Conservation (phyloP, 2,888 invertebrate genomes). For the Drosophila falleni region DNA sequence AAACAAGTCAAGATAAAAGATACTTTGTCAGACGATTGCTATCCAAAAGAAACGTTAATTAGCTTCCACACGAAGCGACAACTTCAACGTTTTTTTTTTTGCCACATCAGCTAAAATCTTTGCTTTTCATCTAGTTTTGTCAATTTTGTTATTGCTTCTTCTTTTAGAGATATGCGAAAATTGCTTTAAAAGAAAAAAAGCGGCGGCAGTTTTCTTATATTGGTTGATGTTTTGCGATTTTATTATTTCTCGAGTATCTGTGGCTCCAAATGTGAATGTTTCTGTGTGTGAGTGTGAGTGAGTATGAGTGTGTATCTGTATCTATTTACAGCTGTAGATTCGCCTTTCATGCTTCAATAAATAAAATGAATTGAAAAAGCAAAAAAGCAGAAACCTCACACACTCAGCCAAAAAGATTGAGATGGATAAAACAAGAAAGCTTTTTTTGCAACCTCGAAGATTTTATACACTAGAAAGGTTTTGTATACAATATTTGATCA, state of each 20-base stretch:
- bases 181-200: constrained; percentile 19
- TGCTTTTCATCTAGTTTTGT: constrained; percentile 22
- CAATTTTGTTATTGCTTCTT: constrained; percentile 11
- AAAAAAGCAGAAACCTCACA: constrained; percentile 54
- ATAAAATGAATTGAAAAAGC: constrained; percentile 79
- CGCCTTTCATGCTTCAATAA: constrained; percentile 80
- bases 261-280: constrained; percentile 15
- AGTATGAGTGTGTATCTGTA: constrained; percentile 38
- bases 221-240: constrained; percentile 33
- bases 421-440: neutral
- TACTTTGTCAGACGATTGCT: constrained; percentile 42
- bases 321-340: constrained; percentile 54
- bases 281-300: constrained; percentile 14
- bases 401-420: constrained; percentile 1
- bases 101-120: constrained; percentile 34
- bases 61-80: constrained; percentile 31
- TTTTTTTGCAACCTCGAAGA: neutral
- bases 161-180: constrained; percentile 20
- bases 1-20: constrained; percentile 21
- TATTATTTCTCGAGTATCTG: constrained; percentile 42
- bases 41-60: constrained; percentile 53
- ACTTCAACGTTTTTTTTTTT: constrained; percentile 13
- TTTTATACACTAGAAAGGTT: neutral
- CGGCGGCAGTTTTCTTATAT: constrained; percentile 54
- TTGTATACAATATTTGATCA: too few species aligned